Conservation (phyloP, 2,797 vertebrate genomes). For the Esox masquinongy region DNA sequence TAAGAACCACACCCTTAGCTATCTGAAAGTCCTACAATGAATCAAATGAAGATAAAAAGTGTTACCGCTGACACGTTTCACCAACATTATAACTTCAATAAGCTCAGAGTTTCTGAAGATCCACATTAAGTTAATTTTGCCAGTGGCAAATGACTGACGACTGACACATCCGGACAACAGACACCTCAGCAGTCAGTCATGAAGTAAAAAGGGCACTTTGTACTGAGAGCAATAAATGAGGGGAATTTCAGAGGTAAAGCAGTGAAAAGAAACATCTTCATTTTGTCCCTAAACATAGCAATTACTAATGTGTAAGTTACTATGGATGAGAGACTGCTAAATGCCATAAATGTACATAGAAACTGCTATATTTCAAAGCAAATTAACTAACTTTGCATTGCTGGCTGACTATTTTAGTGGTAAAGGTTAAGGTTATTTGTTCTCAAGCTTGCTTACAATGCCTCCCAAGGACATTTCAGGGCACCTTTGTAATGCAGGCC, state of each 20-base stretch:
- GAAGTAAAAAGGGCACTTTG: background rate
- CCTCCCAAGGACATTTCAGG: too few relatives aligned
- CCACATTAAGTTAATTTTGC: constrained; percentile 14
- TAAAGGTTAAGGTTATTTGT: too few relatives aligned
- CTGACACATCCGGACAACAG: constrained; percentile 44
- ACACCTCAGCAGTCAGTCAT: background rate
- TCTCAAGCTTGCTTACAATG: too few relatives aligned
- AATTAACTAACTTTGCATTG: too few relatives aligned
- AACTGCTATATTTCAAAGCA: too few relatives aligned
- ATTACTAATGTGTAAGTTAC: too few relatives aligned
- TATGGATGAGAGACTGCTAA: too few relatives aligned
- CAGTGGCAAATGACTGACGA: constrained; percentile 34
- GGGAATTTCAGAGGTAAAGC: background rate
- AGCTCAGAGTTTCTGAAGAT: background rate
- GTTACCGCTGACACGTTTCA: constrained; percentile 38
- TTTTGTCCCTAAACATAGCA: too few relatives aligned
- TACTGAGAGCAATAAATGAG: background rate
- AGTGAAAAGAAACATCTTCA: background rate
- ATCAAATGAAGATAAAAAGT: background rate
- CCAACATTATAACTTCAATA: constrained; percentile 16
- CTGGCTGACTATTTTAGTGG: too few relatives aligned
- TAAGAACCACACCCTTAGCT: constrained; percentile 31
- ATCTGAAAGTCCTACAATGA: background rate
- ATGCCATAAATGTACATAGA: too few relatives aligned
- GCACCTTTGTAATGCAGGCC: too few relatives aligned